Evolutionary conservation across 2,888 invertebrate genomes (phyloP).

Genomic region (Aleiodes alternator): DNA sequence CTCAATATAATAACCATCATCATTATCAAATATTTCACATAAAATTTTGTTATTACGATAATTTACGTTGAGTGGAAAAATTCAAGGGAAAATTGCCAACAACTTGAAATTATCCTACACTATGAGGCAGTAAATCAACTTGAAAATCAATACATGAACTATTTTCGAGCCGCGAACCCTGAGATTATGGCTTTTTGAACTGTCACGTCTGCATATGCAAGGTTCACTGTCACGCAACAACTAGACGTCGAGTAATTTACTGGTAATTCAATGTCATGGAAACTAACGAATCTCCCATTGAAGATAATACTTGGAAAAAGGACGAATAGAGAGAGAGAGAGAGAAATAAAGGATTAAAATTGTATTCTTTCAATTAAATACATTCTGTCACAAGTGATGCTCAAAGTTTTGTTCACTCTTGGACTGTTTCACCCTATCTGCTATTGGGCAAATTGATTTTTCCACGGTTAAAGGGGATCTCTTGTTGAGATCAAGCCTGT

Average conservation of each 20-base stretch:
- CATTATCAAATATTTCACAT: too few relatives aligned
- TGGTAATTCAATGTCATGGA: constrained; percentile 31
- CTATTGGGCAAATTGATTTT: constrained; percentile 67
- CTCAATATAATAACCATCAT: not conserved
- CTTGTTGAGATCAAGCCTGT: constrained; percentile 47
- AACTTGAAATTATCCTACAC: constrained; percentile 21
- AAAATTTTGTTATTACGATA: not conserved
- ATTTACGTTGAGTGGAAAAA: not conserved
- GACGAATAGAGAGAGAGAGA: not conserved
- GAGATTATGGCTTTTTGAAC: constrained; percentile 41
- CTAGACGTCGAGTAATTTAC: constrained; percentile 44
- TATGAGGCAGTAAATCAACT: constrained; percentile 34
- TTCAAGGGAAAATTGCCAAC: constrained; percentile 14
- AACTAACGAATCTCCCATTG: not conserved
- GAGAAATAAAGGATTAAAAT: too few relatives aligned
- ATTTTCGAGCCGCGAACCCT: constrained; percentile 37
- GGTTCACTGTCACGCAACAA: constrained; percentile 39
- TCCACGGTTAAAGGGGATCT: constrained; percentile 65
- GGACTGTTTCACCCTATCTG: constrained; percentile 43
- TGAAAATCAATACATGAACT: constrained; percentile 34
- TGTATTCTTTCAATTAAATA: constrained; percentile 4
- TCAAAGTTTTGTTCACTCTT: constrained; percentile 18
- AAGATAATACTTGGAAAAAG: not conserved
- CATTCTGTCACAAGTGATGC: constrained; percentile 41
- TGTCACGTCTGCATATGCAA: constrained; percentile 32